Conservation (phyloP, 30 jellyfish, hydroid and myxozoan genomes). For the Phacellophora camtschatica region DNA sequence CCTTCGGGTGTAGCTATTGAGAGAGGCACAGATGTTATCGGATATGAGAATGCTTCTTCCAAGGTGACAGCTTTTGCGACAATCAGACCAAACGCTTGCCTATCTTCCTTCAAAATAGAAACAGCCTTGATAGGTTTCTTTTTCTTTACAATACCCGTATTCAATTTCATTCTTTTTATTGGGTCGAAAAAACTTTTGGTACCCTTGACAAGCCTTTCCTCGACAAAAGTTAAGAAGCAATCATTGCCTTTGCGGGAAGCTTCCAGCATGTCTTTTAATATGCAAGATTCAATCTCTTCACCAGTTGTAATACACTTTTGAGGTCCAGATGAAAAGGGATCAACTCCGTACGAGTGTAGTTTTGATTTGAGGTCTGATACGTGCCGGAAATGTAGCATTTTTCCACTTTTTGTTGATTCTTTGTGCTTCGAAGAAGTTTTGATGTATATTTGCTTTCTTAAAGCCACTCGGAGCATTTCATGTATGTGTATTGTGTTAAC, state of each 20-base stretch:
- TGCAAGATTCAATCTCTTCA: neutral
- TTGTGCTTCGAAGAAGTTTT: slow-evolving; percentile 24
- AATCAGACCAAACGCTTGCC: too few relatives aligned
- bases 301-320: neutral
- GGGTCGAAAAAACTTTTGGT: neutral
- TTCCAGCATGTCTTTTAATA: neutral
- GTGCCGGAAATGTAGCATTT: neutral
- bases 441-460: neutral
- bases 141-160: too few relatives aligned
- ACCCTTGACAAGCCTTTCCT: neutral
- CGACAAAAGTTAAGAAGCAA: neutral
- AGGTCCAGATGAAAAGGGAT: neutral
- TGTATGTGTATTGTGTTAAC: neutral
- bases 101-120: too few relatives aligned
- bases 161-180: too few relatives aligned
- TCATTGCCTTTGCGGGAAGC: neutral
- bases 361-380: neutral
- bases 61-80: too few relatives aligned
- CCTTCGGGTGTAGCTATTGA: too few relatives aligned
- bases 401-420: neutral
- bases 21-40: too few relatives aligned
- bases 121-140: too few relatives aligned
- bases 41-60: too few relatives aligned
- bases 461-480: neutral
- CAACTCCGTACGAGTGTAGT: neutral